A percentile compares a stretch with the other conserved stretches of the same genome.
These are phyloP conservation scores for Sphaeridia pumilis DNA, from an alignment of 2,888 invertebrate species.

Conservation along the genomic window DNA sequence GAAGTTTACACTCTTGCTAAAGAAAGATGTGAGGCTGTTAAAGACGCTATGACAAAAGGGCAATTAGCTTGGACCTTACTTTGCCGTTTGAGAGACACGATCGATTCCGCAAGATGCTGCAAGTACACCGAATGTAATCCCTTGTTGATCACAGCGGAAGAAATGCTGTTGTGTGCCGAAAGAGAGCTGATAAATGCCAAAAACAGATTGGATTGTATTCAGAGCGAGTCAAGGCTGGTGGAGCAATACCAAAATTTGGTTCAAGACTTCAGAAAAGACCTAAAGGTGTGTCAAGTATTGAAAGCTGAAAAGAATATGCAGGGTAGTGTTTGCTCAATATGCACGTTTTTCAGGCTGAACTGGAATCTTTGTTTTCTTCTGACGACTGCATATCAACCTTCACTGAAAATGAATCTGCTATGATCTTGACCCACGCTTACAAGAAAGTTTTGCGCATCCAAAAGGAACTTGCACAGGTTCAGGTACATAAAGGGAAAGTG, in stretches of 20 bases:
- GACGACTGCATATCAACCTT: constrained; percentile 24
- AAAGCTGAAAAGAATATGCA: background rate
- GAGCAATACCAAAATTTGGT: constrained; percentile 32
- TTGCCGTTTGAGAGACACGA: constrained; percentile 31
- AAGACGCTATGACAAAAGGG: constrained; percentile 29
- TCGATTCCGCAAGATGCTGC: constrained; percentile 33
- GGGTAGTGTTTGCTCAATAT: background rate
- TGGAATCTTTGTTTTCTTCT: constrained; percentile 27
- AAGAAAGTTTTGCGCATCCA: constrained; percentile 34
- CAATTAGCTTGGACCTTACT: constrained; percentile 34
- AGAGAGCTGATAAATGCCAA: constrained; percentile 30
- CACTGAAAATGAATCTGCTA: constrained; percentile 29
- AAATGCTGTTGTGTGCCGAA: constrained; percentile 31
- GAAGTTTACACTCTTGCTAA: constrained; percentile 25
- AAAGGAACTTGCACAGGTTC: constrained; percentile 31
- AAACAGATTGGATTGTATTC: constrained; percentile 28
- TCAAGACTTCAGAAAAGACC: constrained; percentile 32
- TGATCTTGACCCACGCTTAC: constrained; percentile 35
- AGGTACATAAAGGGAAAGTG: constrained; percentile 24
- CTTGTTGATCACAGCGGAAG: constrained; percentile 32
- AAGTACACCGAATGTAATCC: constrained; percentile 34
- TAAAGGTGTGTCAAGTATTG: constrained; percentile 20
- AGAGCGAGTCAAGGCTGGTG: constrained; percentile 28
- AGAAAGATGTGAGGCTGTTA: constrained; percentile 30
- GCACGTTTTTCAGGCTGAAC: constrained; percentile 21